Percentiles rank a stretch among this genome's conserved stretches.
phyloP scores from a whole-genome alignment of 2,888 invertebrate genomes.

The Kryphioiulus occultus region DNA sequence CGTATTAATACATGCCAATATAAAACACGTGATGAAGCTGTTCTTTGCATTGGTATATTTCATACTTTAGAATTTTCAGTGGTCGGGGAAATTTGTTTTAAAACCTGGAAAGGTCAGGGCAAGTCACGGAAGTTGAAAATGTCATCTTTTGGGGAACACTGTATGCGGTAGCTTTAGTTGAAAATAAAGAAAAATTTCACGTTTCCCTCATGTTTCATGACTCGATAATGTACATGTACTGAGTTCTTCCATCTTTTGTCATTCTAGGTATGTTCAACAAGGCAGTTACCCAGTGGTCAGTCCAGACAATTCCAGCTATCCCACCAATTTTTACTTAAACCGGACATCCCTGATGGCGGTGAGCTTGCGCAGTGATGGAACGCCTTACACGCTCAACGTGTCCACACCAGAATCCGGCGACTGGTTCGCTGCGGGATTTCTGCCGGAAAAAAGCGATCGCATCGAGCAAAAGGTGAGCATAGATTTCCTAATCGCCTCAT shows the following conservation, averaged over 20 bases:
- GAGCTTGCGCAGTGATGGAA: constrained; percentile 59
- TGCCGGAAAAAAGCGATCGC: constrained; percentile 62
- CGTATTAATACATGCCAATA: too few species aligned
- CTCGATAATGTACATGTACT: neutral
- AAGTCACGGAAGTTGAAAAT: too few species aligned
- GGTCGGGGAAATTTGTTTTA: too few species aligned
- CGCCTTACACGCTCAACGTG: constrained; percentile 56
- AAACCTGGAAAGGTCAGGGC: too few species aligned
- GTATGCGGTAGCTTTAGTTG: neutral
- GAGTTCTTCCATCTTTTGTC: neutral
- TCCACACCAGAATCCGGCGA: constrained; percentile 61
- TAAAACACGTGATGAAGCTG: too few species aligned
- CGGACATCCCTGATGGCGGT: constrained; percentile 58
- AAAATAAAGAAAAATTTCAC: neutral
- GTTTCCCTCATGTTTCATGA: neutral
- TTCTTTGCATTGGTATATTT: too few species aligned
- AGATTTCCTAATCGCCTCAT: neutral
- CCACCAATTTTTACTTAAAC: constrained; percentile 60
- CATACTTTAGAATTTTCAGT: too few species aligned
- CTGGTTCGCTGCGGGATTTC: constrained; percentile 65
- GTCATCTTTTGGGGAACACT: too few species aligned
- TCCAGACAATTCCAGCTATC: constrained; percentile 62
- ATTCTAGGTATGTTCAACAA: constrained; percentile 64
- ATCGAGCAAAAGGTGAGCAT: constrained; percentile 57
- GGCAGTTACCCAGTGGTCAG: constrained; percentile 62